Evolutionary conservation across 2,113 vertebrate genomes (phyloP).

Genomic region (Malurus elegans): DNA sequence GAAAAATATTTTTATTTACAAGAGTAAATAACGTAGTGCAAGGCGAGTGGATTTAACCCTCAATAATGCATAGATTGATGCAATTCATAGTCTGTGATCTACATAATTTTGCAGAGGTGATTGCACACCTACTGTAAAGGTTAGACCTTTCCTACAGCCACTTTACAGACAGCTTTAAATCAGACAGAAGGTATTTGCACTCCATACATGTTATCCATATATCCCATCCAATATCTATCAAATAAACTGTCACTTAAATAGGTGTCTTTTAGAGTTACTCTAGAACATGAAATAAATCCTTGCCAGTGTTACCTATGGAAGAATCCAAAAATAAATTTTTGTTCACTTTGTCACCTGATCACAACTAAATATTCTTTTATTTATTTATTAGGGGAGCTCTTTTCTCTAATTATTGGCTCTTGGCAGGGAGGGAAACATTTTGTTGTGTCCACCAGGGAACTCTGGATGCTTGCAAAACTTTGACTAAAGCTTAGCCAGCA

Average conservation of each 20-base stretch:
- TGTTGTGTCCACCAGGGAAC: neutral
- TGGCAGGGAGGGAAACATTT: neutral
- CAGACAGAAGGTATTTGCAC: neutral
- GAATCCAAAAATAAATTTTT: neutral
- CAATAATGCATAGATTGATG: conserved; percentile 74
- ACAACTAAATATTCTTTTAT: neutral
- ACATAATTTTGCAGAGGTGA: neutral
- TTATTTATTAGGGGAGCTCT: neutral
- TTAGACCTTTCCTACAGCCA: neutral
- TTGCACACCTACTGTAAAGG: neutral
- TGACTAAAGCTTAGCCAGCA: neutral
- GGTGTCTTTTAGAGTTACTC: neutral
- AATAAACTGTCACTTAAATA: neutral
- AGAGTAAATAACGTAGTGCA: conserved; percentile 77
- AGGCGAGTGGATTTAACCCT: conserved; percentile 66
- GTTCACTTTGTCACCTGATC: neutral
- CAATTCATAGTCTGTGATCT: conserved; percentile 26
- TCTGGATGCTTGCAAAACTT: neutral
- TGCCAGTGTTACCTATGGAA: neutral
- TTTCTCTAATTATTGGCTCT: neutral
- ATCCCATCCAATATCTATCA: neutral
- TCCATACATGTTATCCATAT: neutral
- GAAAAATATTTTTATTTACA: conserved; percentile 82
- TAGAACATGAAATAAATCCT: neutral
- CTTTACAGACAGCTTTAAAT: conserved; percentile 12